Evolutionary conservation across 2,113 vertebrate genomes (phyloP).

Genomic region (Chaenocephalus aceratus): DNA sequence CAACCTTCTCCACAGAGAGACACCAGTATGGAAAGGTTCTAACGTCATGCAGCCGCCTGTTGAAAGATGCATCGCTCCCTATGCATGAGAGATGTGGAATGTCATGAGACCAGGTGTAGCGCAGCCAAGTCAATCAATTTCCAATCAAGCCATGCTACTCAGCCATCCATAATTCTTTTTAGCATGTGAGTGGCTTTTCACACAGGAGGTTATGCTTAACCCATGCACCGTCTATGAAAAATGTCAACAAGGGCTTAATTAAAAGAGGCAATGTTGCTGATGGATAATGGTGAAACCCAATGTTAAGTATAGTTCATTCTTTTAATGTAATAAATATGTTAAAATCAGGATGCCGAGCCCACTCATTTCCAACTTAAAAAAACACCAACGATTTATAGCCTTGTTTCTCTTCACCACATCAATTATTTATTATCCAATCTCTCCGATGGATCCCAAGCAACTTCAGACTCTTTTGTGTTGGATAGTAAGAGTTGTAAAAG

Average conservation of each 20-base stretch:
- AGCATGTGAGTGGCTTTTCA: conserved; percentile 60
- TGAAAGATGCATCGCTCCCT: conserved; percentile 57
- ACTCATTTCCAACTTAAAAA: conserved; percentile 59
- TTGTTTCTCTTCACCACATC: conserved; percentile 46
- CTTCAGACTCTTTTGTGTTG: conserved; percentile 1
- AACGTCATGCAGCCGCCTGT: conserved; percentile 21
- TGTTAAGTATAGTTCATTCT: conserved; percentile 49
- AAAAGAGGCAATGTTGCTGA: conserved; percentile 43
- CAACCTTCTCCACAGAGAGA: conserved; percentile 48
- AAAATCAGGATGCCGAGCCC: conserved; percentile 39
- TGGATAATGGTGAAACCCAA: conserved; percentile 23
- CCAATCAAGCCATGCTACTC: conserved; percentile 65
- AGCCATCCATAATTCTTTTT: conserved; percentile 67
- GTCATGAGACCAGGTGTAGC: conserved; percentile 71
- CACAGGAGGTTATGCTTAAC: conserved; percentile 57
- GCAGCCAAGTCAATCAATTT: conserved; percentile 77
- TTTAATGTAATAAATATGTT: conserved; percentile 58
- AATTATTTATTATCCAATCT: conserved; percentile 71
- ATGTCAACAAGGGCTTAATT: conserved; percentile 67
- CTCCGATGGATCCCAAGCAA: conserved; percentile 38
- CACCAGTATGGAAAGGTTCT: conserved; percentile 33
- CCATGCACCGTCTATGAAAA: conserved; percentile 34
- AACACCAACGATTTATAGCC: conserved; percentile 59
- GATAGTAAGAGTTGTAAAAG: conserved; percentile 5
- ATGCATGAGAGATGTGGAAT: conserved; percentile 57